Percentiles rank a stretch among this genome's conserved stretches.
Conservation (phyloP, 2,797 vertebrate species). For the Pelobates cultripes region DNA sequence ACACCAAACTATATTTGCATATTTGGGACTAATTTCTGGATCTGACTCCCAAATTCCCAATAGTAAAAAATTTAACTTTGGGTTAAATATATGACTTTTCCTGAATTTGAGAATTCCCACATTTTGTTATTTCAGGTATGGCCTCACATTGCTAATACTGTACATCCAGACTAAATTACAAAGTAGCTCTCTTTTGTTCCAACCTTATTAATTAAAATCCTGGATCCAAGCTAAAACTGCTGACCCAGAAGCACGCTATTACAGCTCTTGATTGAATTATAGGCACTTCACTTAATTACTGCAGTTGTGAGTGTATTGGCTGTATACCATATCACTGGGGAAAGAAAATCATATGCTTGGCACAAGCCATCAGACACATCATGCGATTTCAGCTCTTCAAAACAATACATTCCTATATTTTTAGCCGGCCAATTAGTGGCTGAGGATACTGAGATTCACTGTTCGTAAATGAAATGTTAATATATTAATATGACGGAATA, state of each 20-base stretch:
- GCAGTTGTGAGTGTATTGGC: slow-evolving; percentile 5
- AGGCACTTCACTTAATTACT: slow-evolving; percentile 53
- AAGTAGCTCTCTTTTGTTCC: neutral
- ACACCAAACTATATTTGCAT: too few relatives aligned
- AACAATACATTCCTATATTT: neutral
- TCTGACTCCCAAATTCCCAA: too few relatives aligned
- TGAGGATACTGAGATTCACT: neutral
- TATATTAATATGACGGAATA: too few relatives aligned
- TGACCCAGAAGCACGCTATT: slow-evolving; percentile 25
- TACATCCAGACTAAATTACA: neutral
- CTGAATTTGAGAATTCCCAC: too few relatives aligned
- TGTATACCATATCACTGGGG: neutral
- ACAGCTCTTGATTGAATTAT: slow-evolving; percentile 42
- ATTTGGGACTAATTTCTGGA: too few relatives aligned
- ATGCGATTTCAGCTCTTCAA: neutral
- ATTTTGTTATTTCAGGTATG: too few relatives aligned
- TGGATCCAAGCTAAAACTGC: slow-evolving; percentile 25
- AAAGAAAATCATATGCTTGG: neutral
- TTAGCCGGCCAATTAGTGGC: neutral
- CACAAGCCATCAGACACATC: neutral
- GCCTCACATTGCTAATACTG: neutral
- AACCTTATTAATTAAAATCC: slow-evolving; percentile 43
- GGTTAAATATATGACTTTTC: too few relatives aligned
- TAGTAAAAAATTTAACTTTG: too few relatives aligned
- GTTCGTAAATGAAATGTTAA: neutral